Evolutionary conservation across 2,888 invertebrate species (phyloP), one percentile per base, ranked within the genome.

Genomic region (Lepetodrilus schrolli): DNA sequence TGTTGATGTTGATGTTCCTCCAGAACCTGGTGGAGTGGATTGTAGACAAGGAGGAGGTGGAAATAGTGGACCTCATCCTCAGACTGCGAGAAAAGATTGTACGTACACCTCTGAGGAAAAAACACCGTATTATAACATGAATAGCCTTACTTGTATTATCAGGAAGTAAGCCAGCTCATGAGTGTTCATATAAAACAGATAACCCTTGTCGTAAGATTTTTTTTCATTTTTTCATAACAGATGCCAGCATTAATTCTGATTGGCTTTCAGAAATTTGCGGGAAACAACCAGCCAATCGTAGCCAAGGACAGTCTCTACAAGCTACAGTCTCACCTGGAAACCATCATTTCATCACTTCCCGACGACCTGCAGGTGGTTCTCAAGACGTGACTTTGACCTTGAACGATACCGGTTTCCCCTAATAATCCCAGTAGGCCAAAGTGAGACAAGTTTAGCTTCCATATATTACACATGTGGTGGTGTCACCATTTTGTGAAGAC

Each of bases 61-160:
- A 99, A 92, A 94, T 99, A 74, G 97, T 99, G 7, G 99, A 99
- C 90, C 95, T 99, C 94, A 95, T 99, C 82, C 92, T 99, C 72
- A 95, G 96, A 90, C 93, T 99, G 75, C 93, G 96, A 80, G 96
- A 96, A 87, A 97, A 98, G 91, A 92, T 98, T 87, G 95, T 94
- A 88, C 92, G 93, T 87, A 21, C n/a, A n/a, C n/a, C n/a, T n/a
- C n/a, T n/a, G n/a, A n/a, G n/a, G n/a, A n/a, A n/a, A n/a, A n/a
- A n/a, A n/a, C n/a, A n/a, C n/a, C n/a, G n/a, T n/a, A n/a, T n/a
- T n/a, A n/a, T n/a, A n/a, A n/a, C n/a, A n/a, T n/a, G n/a, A n/a
- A n/a, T n/a, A n/a, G n/a, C n/a, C n/a, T n/a, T n/a, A n/a, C 38
- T 38, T 38, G 38, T 38, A 38, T 38, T 38, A 10, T 5, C 7